Base-by-base conservation (phyloP, 2,113 vertebrate species). In the Picathartes gymnocephalus region DNA sequence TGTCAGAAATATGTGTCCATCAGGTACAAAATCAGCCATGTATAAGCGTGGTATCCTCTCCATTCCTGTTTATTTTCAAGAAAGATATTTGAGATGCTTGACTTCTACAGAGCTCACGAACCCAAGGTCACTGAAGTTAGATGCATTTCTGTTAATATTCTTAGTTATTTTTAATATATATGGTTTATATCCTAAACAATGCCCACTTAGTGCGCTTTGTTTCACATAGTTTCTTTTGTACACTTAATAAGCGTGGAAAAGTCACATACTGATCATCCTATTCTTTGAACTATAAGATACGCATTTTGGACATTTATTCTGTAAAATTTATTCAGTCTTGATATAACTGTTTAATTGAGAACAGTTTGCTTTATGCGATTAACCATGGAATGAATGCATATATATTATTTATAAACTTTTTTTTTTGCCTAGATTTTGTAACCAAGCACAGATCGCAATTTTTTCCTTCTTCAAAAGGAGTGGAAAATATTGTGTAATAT, bases 161-260 rank as follows among this genome's bases (percentile, higher is more conserved):
- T 58, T 83, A 70, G 35, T 25, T 73, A n/a, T 72, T 94, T 94
- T 95, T 93, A 42, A 45, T 76, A 58, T 42, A 54, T 28, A 13
- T 57, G 54, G 45, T 66, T 91, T 82, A 40, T 50, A 80, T 62
- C 22, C 84, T 71, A 73, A 72, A 70, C 58, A 81, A 39, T 91
- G 42, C 21, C 39, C 2, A 2, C 25, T 39, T 72, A 76, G 62
- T 91, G 54, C 15, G 33, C 35, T 92, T 90, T 76, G 76, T 58
- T 90, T 90, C 80, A 39, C 4, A 0, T 81, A 57, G 89, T 91
- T 89, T 86, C 85, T 77, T 87, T 80, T 39, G 39, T 60, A n/a
- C 79, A 30, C n/a, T 91, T 86, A 18, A 62, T 94, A 86, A 88
- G 74, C 44, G 15, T 90, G 86, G 87, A 86, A 91, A 70, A 91